phyloP scores from a whole-genome alignment of 2,113 vertebrate genomes.

The Dromas ardeola region DNA sequence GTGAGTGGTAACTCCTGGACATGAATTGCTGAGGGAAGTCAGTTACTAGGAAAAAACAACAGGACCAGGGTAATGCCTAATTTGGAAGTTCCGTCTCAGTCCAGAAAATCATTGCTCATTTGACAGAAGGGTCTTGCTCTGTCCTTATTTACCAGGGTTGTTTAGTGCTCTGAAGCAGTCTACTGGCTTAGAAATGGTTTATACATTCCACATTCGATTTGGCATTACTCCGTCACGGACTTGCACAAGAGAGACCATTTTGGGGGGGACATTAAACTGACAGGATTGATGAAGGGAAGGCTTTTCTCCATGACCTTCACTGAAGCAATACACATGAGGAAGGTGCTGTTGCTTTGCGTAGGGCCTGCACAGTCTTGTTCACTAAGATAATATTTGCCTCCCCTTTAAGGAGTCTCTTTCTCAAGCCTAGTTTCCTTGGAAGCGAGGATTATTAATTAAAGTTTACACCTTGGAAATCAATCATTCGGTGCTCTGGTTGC shows the following conservation, averaged over 20 bases:
- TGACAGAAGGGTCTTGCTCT: not conserved
- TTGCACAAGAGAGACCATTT: not conserved
- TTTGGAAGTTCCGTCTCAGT: not conserved
- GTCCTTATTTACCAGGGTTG: not conserved
- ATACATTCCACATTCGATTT: not conserved
- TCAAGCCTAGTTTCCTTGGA: conserved; percentile 9
- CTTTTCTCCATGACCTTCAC: not conserved
- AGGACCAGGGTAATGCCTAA: not conserved
- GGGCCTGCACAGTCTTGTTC: not conserved
- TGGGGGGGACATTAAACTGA: not conserved
- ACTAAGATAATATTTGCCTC: not conserved
- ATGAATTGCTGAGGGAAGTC: not conserved
- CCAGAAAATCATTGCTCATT: not conserved
- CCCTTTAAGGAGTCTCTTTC: not conserved
- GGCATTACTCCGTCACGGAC: not conserved
- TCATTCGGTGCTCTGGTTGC: not conserved
- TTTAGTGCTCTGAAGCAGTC: not conserved
- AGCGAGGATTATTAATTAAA: conserved; percentile 4
- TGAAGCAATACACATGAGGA: not conserved
- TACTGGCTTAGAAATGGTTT: not conserved
- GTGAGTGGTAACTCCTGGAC: not conserved
- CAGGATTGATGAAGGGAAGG: not conserved
- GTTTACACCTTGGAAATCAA: conserved; percentile 31
- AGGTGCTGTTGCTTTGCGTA: not conserved
- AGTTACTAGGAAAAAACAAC: not conserved